Evolutionary conservation across 2,888 invertebrate species (phyloP), one percentile per base, ranked within the genome.

Genomic region (Caenorhabditis japonica): DNA sequence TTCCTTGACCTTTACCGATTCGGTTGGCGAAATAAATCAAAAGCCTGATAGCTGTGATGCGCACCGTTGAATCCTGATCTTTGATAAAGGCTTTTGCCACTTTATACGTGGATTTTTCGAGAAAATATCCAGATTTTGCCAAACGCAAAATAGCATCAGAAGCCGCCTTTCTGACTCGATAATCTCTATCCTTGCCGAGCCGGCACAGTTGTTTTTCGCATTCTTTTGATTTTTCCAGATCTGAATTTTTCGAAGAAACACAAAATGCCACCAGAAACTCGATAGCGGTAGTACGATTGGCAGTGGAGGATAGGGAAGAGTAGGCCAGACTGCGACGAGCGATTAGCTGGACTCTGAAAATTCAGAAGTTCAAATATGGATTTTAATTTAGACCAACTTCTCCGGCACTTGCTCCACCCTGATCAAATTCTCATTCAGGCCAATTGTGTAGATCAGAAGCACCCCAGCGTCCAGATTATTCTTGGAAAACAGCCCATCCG

Each of bases 41-140:
- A 19, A 82, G 47, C 5, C 77, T 39, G 23, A 83, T 52, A 5
- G 82, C 80, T 7, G 58, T 49, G 2, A 82, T 60, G 21, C 83
- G 38, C 0, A 83, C 72, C 44, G 41, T 70, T 36, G 72, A 34
- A 17, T 78, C 76, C 1, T 64, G 19, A 41, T 83, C 80, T 8
- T 44, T 58, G 41, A 77, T 58, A 21, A 81, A 53, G 21, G 46
- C 5, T 41, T 75, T 75, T 2, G 53, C 55, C 1, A 44, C 38
- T 19, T n/a, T n/a, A 52, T 75, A 75, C 1, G 52, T 52, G 12
- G 21, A 8, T 38, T 56, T 61, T 0, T 19, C 3, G 10, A 75
- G 33, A 10, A 19, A 19, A 5, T 10, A 27, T 10, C 33, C 39
- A 13, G 53, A 10, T 4, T 23, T 10, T n/a, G 39, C 46, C 19